phyloP scores from a whole-genome alignment of 2,797 vertebrate species.

The Phataginus tricuspis region DNA sequence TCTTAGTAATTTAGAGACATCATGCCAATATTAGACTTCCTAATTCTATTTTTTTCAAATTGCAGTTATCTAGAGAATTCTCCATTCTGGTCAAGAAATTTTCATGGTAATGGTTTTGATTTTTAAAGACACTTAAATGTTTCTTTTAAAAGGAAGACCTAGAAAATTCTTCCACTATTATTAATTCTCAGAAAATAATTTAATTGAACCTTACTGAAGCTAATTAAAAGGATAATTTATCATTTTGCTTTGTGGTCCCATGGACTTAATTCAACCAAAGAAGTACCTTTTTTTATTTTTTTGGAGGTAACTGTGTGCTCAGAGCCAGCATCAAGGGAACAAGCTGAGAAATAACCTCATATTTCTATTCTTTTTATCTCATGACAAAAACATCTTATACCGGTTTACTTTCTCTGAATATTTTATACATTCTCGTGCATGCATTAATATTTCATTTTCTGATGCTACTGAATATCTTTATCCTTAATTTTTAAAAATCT shows the following conservation, averaged over 20 bases:
- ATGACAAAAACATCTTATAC: constrained; percentile 5
- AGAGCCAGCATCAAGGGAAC: constrained; percentile 48
- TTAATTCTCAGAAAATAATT: constrained; percentile 83
- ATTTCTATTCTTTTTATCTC: constrained; percentile 18
- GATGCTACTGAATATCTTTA: not conserved
- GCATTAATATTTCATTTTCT: not conserved
- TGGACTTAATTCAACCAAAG: constrained; percentile 78
- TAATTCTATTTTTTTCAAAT: constrained; percentile 76
- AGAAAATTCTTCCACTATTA: constrained; percentile 76
- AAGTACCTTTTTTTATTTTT: constrained; percentile 46
- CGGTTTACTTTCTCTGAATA: constrained; percentile 20
- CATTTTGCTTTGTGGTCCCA: constrained; percentile 80
- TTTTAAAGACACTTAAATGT: constrained; percentile 73
- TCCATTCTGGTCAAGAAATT: constrained; percentile 73
- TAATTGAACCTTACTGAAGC: constrained; percentile 78
- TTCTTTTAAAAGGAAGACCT: constrained; percentile 77
- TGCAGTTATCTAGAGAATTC: constrained; percentile 76
- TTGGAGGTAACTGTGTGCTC: constrained; percentile 54
- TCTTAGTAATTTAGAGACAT: constrained; percentile 71
- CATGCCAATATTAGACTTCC: constrained; percentile 62
- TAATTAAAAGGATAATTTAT: constrained; percentile 83
- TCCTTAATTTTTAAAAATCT: not conserved
- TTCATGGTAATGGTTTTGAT: constrained; percentile 72
- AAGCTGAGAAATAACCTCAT: constrained; percentile 50
- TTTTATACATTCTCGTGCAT: not conserved